Evolutionary conservation across 2,888 invertebrate genomes (phyloP).

Genomic region (Macrosiphum euphorbiae): DNA sequence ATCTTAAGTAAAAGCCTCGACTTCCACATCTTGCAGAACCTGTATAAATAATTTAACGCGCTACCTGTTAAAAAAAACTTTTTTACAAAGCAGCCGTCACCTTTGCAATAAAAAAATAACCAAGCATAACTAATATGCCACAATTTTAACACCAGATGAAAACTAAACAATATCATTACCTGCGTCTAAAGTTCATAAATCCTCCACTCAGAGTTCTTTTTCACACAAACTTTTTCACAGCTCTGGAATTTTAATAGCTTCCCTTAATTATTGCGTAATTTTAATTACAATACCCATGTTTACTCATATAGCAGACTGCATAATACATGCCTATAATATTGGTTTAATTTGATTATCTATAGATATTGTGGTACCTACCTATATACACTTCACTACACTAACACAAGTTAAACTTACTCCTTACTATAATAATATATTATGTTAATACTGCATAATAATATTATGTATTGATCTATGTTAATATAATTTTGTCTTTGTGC

Average conservation of each 20-base stretch:
- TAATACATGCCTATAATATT: not conserved
- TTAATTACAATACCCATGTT: not conserved
- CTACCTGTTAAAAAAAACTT: not conserved
- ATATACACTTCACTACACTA: not conserved
- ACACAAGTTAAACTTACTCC: not conserved
- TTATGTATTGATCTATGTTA: no score
- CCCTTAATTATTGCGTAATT: not conserved
- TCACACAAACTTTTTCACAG: not conserved
- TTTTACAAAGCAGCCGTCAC: not conserved
- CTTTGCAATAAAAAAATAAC: not conserved
- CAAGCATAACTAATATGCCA: not conserved
- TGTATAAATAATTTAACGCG: not conserved
- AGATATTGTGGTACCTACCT: no score
- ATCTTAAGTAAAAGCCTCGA: not conserved
- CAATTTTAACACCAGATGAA: not conserved
- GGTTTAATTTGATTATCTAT: not conserved
- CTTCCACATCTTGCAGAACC: not conserved
- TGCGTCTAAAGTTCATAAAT: not conserved
- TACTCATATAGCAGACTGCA: not conserved
- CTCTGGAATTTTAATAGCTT: not conserved
- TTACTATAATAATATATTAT: not conserved
- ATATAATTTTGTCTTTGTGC: not conserved
- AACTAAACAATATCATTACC: not conserved
- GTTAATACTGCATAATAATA: no score
- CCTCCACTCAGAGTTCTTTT: not conserved